Conservation (phyloP, 2,797 vertebrate genomes). For the Netta rufina region DNA sequence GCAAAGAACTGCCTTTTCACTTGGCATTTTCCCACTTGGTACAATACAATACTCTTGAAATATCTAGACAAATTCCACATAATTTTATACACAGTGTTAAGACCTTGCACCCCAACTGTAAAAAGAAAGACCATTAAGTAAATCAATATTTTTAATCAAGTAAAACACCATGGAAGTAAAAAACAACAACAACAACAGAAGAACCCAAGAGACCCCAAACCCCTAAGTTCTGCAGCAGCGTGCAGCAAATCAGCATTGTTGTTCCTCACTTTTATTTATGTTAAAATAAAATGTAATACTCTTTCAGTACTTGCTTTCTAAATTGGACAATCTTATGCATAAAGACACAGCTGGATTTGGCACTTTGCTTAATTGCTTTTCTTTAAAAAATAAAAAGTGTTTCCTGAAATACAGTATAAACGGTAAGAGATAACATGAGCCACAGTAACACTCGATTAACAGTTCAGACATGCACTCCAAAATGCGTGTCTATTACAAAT, state of each 20-base stretch:
- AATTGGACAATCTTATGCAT: constrained; percentile 30
- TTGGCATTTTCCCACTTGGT: background rate
- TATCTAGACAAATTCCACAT: constrained; percentile 17
- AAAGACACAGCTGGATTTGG: constrained; percentile 71
- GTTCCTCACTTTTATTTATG: background rate
- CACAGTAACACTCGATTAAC: constrained; percentile 13
- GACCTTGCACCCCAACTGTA: constrained; percentile 39
- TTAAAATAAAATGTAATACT: constrained; percentile 1
- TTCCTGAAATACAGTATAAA: constrained; percentile 39
- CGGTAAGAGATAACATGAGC: background rate
- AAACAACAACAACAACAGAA: background rate
- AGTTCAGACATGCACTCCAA: constrained; percentile 19
- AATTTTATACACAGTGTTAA: constrained; percentile 46
- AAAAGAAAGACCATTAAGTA: constrained; percentile 13
- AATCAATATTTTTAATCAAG: constrained; percentile 30
- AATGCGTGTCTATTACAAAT: constrained; percentile 14
- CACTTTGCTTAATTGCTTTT: constrained; percentile 65
- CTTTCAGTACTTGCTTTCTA: constrained; percentile 29
- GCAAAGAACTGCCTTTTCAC: constrained; percentile 18
- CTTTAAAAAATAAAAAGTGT: constrained; percentile 24
- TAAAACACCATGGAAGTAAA: constrained; percentile 35
- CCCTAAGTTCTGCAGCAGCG: background rate
- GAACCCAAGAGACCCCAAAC: background rate
- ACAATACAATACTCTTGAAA: constrained; percentile 29
- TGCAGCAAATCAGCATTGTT: constrained; percentile 26